These are phyloP conservation scores for Mesoligia furuncula DNA, from an alignment of 2,888 invertebrate genomes.

Conservation along the genomic window DNA sequence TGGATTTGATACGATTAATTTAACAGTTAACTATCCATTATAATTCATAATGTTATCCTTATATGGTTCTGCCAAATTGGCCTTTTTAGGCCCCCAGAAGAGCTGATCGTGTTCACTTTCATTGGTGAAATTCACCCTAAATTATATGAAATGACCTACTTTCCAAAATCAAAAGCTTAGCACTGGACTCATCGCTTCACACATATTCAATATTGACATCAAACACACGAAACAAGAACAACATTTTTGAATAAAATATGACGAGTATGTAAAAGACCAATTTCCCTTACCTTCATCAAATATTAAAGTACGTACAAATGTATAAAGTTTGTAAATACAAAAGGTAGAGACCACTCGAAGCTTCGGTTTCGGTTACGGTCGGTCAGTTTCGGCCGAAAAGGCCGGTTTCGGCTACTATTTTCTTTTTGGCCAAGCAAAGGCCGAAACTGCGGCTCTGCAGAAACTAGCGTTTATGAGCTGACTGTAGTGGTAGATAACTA, in stretches of 20 bases:
- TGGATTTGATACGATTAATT: too few species aligned
- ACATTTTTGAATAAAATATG: constrained; percentile 47
- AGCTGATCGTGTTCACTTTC: neutral
- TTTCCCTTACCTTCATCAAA: constrained; percentile 60
- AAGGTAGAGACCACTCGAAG: constrained; percentile 1
- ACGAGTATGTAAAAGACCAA: constrained; percentile 61
- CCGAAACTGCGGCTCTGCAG: neutral
- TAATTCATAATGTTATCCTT: too few species aligned
- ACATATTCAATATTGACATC: constrained; percentile 45
- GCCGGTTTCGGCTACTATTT: neutral
- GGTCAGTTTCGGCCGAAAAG: neutral
- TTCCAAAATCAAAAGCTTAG: neutral
- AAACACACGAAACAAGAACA: constrained; percentile 34
- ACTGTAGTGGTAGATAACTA: neutral
- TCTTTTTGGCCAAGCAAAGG: neutral
- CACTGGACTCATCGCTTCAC: neutral
- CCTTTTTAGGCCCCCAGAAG: too few species aligned
- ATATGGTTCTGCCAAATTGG: too few species aligned
- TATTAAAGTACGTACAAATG: constrained; percentile 47
- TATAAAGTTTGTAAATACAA: constrained; percentile 24
- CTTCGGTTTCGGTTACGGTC: neutral
- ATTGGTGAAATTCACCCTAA: neutral
- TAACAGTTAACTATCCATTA: too few species aligned
- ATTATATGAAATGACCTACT: neutral
- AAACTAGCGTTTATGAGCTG: neutral